A percentile compares a stretch with the other conserved stretches of the same genome.
Conservation (phyloP, 2,888 invertebrate genomes). For the Stenolophus ochropezus region DNA sequence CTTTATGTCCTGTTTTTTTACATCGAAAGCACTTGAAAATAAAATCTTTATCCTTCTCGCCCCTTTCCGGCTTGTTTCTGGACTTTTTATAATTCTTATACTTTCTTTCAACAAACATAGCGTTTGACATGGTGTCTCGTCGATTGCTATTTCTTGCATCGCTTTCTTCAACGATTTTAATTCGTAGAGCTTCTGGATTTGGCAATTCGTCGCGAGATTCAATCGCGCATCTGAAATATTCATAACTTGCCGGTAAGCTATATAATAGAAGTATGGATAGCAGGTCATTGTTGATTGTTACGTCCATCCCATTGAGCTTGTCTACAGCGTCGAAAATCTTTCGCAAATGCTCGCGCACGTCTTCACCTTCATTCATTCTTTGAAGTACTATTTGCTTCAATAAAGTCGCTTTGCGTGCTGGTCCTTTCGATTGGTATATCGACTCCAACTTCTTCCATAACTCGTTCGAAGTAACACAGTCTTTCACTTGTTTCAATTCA, state of each 20-base stretch:
- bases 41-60: not conserved
- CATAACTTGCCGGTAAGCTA: conserved; percentile 62
- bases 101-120: not conserved
- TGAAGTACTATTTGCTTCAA: conserved; percentile 67
- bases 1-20: not conserved
- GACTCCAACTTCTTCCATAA: conserved; percentile 67
- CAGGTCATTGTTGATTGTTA: conserved; percentile 62
- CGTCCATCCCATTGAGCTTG: conserved; percentile 66
- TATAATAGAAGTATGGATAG: conserved; percentile 67
- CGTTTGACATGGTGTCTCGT: not conserved
- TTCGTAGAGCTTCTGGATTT: too few species aligned
- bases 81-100: not conserved
- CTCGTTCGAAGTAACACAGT: conserved; percentile 64
- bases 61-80: not conserved
- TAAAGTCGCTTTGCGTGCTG: conserved; percentile 67
- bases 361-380: conserved; percentile 65
- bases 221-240: too few species aligned
- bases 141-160: not conserved
- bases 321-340: conserved; percentile 65
- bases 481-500: conserved; percentile 64
- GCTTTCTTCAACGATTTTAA: not conserved
- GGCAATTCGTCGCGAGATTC: too few species aligned
- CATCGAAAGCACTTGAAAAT: not conserved
- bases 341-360: conserved; percentile 66
- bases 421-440: conserved; percentile 67